phyloP scores from a whole-genome alignment of 1,140 invertebrate species.

The Eurytemora carolleeae region DNA sequence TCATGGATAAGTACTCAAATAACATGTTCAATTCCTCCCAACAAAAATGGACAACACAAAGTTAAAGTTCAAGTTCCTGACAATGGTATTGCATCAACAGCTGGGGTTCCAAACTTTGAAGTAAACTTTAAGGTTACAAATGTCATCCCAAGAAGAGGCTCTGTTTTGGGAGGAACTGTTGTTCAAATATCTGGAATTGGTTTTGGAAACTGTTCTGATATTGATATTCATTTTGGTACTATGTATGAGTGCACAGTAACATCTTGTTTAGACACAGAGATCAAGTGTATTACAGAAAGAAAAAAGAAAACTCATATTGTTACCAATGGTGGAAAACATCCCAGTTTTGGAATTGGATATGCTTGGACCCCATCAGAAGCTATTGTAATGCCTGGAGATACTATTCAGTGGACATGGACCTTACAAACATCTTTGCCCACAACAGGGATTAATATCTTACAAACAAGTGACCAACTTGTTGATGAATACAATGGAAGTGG shows the following conservation, averaged over 20 bases:
- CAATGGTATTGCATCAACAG: not conserved
- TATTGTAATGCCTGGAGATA: constrained; percentile 10
- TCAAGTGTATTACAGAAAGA: constrained; percentile 1
- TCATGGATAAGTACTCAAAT: not conserved
- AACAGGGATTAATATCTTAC: not conserved
- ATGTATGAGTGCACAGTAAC: not conserved
- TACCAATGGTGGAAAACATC: constrained; percentile 2
- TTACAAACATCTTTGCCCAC: not conserved
- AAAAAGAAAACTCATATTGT: constrained; percentile 3
- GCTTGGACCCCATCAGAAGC: constrained; percentile 9
- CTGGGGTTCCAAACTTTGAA: not conserved
- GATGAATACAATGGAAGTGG: not conserved
- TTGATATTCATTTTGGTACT: not conserved
- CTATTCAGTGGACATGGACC: constrained; percentile 14
- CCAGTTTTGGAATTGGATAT: constrained; percentile 4
- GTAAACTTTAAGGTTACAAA: not conserved
- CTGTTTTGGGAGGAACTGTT: not conserved
- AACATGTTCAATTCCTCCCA: not conserved
- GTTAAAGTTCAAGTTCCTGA: not conserved
- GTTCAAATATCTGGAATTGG: not conserved
- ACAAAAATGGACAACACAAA: not conserved
- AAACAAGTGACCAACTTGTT: not conserved
- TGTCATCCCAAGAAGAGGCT: not conserved
- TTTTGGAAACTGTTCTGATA: not conserved
- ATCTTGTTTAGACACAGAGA: constrained; percentile 1